Evolutionary conservation across 2,888 invertebrate genomes (phyloP), one percentile per base, ranked within the genome.

Genomic region (Troides oblongomaculatus): DNA sequence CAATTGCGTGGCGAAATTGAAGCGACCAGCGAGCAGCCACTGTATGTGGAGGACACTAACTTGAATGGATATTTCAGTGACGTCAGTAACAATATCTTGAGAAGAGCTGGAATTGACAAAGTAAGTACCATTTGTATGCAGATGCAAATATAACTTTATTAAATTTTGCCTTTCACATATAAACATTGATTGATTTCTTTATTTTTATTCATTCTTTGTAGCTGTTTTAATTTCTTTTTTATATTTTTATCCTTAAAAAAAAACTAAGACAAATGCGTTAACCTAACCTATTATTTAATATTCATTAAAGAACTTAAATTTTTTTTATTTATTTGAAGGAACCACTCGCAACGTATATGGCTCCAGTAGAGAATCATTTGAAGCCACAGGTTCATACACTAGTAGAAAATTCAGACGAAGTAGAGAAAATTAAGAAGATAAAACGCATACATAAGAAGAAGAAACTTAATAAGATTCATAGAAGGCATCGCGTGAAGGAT

Each of bases 31-130:
- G 89, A 89, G 56, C 79, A 73, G 6, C 88, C 89, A 0, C 74
- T 87, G 0, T 84, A 81, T 74, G 72, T 84, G 0, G 87, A 86
- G 30, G 90, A 90, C 70, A 74, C 74, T 59, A 83, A 82, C 25
- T 62, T 83, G 67, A 85, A 81, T 3, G 89, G 89, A 0, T 90
- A 90, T 80, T 90, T 85, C 76, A 90, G 88, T n/a, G 91, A 91
- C 53, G 86, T 87, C 0, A 89, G 87, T 76, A 91, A 89, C 75
- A 84, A 75, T 23, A 50, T 89, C 0, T 18, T 84, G 10, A 76
- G 88, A 36, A 77, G 88, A 36, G 63, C 74, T 0, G 80, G 67
- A 36, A 61, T 66, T 0, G 83, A 85, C 0, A 89, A 86, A 84
- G 89, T 88, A 66, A 68, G 70, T 57, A 2, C 23, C 23, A 30